A percentile compares a stretch with the other conserved stretches of the same genome.
Evolutionary conservation across 2,888 invertebrate species (phyloP).

Genomic region (Hydriomena furcata): DNA sequence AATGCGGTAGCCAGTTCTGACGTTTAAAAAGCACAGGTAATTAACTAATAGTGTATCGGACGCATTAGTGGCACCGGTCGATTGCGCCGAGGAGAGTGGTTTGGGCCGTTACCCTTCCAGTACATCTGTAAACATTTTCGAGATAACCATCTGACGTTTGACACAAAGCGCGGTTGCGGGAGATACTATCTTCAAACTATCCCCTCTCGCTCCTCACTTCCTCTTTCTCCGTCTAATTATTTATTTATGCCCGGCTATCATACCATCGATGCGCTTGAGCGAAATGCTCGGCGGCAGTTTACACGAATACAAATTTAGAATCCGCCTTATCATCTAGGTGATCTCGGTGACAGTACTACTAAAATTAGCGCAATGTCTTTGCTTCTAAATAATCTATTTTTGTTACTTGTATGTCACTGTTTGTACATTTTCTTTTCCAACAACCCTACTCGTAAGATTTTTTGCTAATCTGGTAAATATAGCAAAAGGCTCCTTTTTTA

Average conservation of each 20-base stretch:
- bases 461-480: too few species aligned
- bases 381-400: constrained; percentile 25
- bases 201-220: constrained; percentile 59
- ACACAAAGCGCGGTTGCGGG: constrained; percentile 81
- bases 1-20: constrained; percentile 42
- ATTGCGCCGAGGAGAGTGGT: constrained; percentile 67
- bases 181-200: constrained; percentile 79
- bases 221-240: constrained; percentile 78
- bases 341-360: constrained; percentile 62
- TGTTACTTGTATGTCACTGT: background rate
- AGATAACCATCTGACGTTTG: constrained; percentile 82
- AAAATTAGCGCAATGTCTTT: constrained; percentile 52
- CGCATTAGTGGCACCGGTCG: constrained; percentile 69
- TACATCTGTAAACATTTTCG: constrained; percentile 82
- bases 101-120: constrained; percentile 75
- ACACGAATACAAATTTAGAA: constrained; percentile 76
- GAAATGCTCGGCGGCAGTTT: constrained; percentile 67
- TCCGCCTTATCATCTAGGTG: constrained; percentile 69
- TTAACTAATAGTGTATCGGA: constrained; percentile 68
- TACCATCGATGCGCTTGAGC: constrained; percentile 77
- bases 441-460: background rate
- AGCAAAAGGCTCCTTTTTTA: too few species aligned
- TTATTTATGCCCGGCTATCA: constrained; percentile 79
- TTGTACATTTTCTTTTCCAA: background rate
- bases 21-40: constrained; percentile 62